These are phyloP conservation scores for Ia io DNA, from an alignment of 2,113 vertebrate species.

Conservation along the genomic window DNA sequence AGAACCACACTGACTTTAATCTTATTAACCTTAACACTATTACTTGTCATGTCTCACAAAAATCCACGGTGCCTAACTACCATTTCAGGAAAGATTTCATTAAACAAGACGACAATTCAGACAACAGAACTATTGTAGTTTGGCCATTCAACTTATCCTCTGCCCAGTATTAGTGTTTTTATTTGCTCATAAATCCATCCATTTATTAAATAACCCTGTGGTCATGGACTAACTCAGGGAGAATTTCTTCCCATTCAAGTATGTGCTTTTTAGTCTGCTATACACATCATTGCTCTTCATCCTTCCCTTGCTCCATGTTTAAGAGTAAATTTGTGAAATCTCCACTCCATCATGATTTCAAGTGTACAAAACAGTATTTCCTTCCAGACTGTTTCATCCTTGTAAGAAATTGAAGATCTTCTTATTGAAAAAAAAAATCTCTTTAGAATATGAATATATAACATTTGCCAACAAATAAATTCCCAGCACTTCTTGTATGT, in stretches of 20 bases:
- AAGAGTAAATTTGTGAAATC: neutral
- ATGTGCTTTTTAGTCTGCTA: neutral
- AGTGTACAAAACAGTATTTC: neutral
- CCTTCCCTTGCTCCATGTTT: neutral
- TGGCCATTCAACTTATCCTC: neutral
- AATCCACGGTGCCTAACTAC: neutral
- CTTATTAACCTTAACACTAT: constrained; percentile 15
- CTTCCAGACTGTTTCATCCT: neutral
- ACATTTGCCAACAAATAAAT: neutral
- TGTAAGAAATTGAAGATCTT: neutral
- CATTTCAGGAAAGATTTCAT: neutral
- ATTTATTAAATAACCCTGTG: neutral
- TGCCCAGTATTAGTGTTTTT: neutral
- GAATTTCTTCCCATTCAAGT: neutral
- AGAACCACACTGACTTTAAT: neutral
- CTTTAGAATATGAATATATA: neutral
- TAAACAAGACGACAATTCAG: neutral
- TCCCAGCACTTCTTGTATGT: neutral
- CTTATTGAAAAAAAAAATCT: constrained; percentile 16
- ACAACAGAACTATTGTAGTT: neutral
- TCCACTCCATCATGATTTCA: neutral
- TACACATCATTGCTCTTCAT: neutral
- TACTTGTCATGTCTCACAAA: neutral
- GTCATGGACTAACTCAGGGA: neutral
- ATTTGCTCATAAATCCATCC: neutral